A percentile compares a stretch with the other conserved stretches of the same genome.
Conservation (phyloP, 2,113 vertebrate species). For the Neopipo cinnamomea region DNA sequence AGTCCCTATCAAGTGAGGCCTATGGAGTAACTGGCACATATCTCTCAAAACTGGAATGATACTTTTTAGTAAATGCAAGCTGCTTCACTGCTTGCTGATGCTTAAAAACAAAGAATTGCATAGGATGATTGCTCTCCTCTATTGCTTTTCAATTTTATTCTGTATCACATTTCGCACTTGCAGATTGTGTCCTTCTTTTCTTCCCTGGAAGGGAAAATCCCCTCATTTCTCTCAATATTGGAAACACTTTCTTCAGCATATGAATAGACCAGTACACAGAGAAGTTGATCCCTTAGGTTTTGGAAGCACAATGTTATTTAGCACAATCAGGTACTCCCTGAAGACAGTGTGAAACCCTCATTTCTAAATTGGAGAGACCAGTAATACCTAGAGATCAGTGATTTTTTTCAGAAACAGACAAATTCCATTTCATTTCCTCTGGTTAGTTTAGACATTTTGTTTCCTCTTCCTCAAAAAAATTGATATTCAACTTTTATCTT, state of each 20-base stretch:
- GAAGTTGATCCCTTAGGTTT: not conserved
- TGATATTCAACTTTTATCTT: not conserved
- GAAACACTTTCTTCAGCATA: not conserved
- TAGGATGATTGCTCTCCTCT: not conserved
- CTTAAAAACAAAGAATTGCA: slow-evolving; percentile 32
- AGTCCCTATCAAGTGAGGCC: not conserved
- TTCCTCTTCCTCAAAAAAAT: not conserved
- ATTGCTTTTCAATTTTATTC: slow-evolving; percentile 33
- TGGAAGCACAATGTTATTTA: not conserved
- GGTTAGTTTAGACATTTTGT: not conserved
- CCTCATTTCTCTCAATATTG: not conserved
- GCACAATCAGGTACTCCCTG: not conserved
- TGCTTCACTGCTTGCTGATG: not conserved
- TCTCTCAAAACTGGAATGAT: not conserved
- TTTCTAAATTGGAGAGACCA: not conserved
- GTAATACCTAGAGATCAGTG: not conserved
- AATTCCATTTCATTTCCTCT: not conserved
- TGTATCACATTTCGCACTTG: slow-evolving; percentile 24
- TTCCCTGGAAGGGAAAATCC: not conserved
- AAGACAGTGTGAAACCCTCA: not conserved
- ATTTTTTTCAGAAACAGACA: not conserved
- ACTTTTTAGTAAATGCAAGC: not conserved
- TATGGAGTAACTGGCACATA: not conserved
- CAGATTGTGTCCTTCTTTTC: not conserved
- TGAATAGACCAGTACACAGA: not conserved